Evolutionary conservation across 2,113 vertebrate genomes (phyloP), one percentile per base, ranked within the genome.

Genomic region (zebrafish (Danio rerio)): DNA sequence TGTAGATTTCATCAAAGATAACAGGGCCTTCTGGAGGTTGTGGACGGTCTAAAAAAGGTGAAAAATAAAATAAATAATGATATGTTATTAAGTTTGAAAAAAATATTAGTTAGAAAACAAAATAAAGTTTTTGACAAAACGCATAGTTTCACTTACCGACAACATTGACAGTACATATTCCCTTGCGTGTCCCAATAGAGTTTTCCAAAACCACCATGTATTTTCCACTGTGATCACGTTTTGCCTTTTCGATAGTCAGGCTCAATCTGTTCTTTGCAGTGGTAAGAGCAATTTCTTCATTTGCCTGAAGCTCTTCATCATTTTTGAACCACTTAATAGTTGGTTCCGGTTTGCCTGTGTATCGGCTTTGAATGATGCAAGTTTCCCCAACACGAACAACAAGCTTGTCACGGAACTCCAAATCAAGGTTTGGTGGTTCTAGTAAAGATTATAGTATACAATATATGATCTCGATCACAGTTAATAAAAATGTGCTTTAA

Each of bases 11-110:
- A 49, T 99, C 91, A 91, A 99, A 99, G 71, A 93, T 90, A 80
- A 99, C 96, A 8, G 98, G 98, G 78, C 98, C 98, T 87, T 97
- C 90, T 80, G 98, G 98, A 88, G 97, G 96, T 81, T 96, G 95
- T 84, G 98, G 98, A 40, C 97, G 97, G 89, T 99, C 98, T 99
- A 83, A 77, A 75, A 72, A 83, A 65, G 58, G 31, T 31, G 3
- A 31, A 31, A 31, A 31, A 31, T 2, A 31, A 31, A 4, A 81
- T 4, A 78, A 58, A 6, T 31, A 58, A 42, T 58, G 5, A 62
- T 43, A 70, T 7, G 6, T 7, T 9, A 12, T 76, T 43, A 20
- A 58, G 53, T 53, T 20, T 21, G 21, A 5, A 81, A 47, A 42
- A 63, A 10, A n/a, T n/a, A n/a, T n/a, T 21, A 70, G n/a, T 69